A percentile compares a stretch with the other conserved stretches of the same genome.
phyloP scores from a whole-genome alignment of 1,140 invertebrate genomes.

The Armadillidium nasatum region DNA sequence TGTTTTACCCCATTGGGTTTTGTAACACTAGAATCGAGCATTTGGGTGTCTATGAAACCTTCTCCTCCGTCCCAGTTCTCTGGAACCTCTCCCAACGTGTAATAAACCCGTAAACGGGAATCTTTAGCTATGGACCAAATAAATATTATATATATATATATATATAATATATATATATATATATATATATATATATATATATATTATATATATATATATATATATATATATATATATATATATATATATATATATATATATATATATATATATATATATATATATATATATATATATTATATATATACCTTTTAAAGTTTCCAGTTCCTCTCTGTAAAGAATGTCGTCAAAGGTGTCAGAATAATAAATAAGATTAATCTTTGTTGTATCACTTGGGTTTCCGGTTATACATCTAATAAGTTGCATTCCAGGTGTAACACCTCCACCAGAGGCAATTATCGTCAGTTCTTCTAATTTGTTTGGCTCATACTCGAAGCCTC shows the following conservation, averaged over 20 bases:
- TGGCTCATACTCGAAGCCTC: conserved; percentile 42
- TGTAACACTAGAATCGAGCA: conserved; percentile 17
- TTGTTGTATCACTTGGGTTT: conserved; percentile 31
- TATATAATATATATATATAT: conserved; percentile 8
- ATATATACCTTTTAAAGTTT: conserved; percentile 34
- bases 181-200: conserved; percentile 18
- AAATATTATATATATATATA: conserved; percentile 11
- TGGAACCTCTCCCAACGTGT: conserved; percentile 30
- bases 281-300: not conserved
- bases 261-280: conserved; percentile 26
- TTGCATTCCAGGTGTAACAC: conserved; percentile 44
- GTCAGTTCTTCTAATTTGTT: conserved; percentile 32
- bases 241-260: conserved; percentile 24
- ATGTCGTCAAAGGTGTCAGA: conserved; percentile 41
- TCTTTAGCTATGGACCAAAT: conserved; percentile 8
- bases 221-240: conserved; percentile 27
- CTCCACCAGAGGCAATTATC: conserved; percentile 41
- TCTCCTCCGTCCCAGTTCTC: conserved; percentile 32
- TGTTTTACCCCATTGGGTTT: conserved; percentile 22
- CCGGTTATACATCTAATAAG: conserved; percentile 38
- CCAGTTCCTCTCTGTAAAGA: conserved; percentile 41
- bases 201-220: conserved; percentile 16
- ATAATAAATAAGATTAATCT: conserved; percentile 37
- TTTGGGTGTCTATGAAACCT: conserved; percentile 30
- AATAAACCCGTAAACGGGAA: conserved; percentile 18